These are phyloP conservation scores for Eupithecia pulchellata DNA, from an alignment of 2,888 invertebrate genomes.

Conservation along the genomic window DNA sequence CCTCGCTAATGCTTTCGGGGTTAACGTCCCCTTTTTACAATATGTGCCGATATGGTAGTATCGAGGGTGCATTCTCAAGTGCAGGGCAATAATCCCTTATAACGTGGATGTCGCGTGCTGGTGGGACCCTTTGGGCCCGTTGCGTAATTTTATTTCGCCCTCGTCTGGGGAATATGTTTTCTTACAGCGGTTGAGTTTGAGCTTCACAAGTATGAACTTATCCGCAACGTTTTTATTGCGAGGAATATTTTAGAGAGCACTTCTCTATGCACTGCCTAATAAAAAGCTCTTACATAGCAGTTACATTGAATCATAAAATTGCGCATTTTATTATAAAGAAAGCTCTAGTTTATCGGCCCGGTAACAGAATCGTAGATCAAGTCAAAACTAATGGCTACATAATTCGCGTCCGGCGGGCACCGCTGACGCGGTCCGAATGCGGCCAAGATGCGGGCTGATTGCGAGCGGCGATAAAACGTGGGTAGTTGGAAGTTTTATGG, in stretches of 20 bases:
- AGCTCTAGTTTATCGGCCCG: slow-evolving; percentile 60
- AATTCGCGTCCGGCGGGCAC: slow-evolving; percentile 68
- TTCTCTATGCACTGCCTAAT: neutral
- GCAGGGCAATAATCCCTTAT: slow-evolving; percentile 76
- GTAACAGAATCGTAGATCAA: slow-evolving; percentile 64
- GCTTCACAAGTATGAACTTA: slow-evolving; percentile 48
- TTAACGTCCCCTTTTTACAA: slow-evolving; percentile 66
- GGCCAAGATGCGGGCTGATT: slow-evolving; percentile 74
- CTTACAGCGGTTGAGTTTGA: slow-evolving; percentile 59
- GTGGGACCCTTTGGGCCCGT: slow-evolving; percentile 59
- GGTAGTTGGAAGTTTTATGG: slow-evolving; percentile 77
- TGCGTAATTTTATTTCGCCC: slow-evolving; percentile 73
- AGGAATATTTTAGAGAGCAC: slow-evolving; percentile 10
- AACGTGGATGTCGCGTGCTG: slow-evolving; percentile 71
- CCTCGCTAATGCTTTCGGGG: slow-evolving; percentile 71
- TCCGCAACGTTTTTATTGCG: slow-evolving; percentile 42
- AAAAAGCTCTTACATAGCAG: slow-evolving; percentile 1
- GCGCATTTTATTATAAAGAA: slow-evolving; percentile 44
- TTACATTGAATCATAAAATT: slow-evolving; percentile 13
- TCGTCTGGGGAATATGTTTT: slow-evolving; percentile 57
- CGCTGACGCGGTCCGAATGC: slow-evolving; percentile 70
- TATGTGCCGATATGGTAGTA: slow-evolving; percentile 61
- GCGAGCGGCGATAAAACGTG: slow-evolving; percentile 70
- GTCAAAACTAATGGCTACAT: slow-evolving; percentile 71
- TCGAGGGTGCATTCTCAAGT: slow-evolving; percentile 78